phyloP scores from a whole-genome alignment of 1,140 invertebrate species.

The Ctenoplectra terminalis region DNA sequence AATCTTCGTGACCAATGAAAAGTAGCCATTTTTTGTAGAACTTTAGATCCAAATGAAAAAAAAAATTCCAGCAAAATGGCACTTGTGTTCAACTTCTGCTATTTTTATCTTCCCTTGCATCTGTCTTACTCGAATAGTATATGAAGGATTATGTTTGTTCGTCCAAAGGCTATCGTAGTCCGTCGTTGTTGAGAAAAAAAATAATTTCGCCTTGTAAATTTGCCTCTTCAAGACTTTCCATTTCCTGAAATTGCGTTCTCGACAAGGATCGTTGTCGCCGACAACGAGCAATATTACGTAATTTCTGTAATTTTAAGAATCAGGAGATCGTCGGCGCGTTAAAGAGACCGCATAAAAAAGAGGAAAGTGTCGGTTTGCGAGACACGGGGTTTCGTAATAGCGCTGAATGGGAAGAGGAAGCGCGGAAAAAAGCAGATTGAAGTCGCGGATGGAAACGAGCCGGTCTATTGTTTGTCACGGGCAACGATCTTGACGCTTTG shows the following conservation, averaged over 20 bases:
- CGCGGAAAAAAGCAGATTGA: neutral
- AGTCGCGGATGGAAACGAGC: neutral
- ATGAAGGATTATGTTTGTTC: no score
- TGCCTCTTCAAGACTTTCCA: no score
- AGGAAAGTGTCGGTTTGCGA: conserved; percentile 19
- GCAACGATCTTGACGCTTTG: conserved; percentile 1
- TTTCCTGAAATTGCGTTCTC: neutral
- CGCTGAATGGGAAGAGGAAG: conserved; percentile 19
- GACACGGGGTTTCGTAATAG: conserved; percentile 41
- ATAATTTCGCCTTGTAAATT: no score
- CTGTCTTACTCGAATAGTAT: no score
- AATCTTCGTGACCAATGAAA: no score
- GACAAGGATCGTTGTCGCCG: neutral
- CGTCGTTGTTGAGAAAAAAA: no score
- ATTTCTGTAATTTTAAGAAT: conserved; percentile 11
- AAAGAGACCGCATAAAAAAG: neutral
- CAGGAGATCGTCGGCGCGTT: neutral
- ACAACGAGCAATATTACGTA: neutral
- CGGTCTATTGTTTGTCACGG: conserved; percentile 25
- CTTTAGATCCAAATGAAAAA: no score
- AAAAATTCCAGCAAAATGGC: no score
- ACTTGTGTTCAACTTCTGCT: no score
- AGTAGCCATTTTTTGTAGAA: no score
- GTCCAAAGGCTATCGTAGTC: no score
- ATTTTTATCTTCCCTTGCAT: no score